Percentiles rank a stretch among this genome's conserved stretches.
Conservation (phyloP, 2,113 vertebrate species). For the Puffinus mauretanicus region DNA sequence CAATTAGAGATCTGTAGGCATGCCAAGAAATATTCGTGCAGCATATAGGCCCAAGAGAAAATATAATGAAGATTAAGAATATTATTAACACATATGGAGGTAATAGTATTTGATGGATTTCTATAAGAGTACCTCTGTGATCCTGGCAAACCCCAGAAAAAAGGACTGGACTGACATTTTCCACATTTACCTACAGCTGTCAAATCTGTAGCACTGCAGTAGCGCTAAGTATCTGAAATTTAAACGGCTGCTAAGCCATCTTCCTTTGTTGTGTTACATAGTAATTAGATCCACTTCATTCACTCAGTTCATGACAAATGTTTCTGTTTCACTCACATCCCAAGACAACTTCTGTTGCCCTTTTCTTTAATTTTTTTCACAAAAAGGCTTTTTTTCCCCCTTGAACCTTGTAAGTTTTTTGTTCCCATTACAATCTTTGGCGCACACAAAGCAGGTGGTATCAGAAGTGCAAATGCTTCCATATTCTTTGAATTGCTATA, state of each 20-base stretch:
- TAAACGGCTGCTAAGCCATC: not conserved
- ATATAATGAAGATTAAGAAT: constrained; percentile 28
- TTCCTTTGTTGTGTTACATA: not conserved
- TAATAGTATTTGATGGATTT: not conserved
- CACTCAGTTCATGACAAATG: not conserved
- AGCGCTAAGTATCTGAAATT: not conserved
- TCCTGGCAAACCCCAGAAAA: not conserved
- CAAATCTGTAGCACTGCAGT: not conserved
- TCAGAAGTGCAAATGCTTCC: not conserved
- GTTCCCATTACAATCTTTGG: not conserved
- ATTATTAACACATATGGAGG: not conserved
- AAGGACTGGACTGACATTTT: not conserved
- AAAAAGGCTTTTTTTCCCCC: not conserved
- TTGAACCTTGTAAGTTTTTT: not conserved
- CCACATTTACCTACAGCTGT: not conserved
- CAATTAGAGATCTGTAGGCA: constrained; percentile 19
- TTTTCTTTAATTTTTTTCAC: not conserved
- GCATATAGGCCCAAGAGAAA: constrained; percentile 43
- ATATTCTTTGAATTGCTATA: constrained; percentile 35
- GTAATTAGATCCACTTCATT: not conserved
- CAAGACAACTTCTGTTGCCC: not conserved
- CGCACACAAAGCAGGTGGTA: not conserved
- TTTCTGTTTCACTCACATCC: not conserved
- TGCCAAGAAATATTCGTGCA: constrained; percentile 34
- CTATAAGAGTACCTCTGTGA: not conserved